Base-by-base conservation (phyloP, 2,888 invertebrate genomes). In the Drosophila paranaensis region DNA sequence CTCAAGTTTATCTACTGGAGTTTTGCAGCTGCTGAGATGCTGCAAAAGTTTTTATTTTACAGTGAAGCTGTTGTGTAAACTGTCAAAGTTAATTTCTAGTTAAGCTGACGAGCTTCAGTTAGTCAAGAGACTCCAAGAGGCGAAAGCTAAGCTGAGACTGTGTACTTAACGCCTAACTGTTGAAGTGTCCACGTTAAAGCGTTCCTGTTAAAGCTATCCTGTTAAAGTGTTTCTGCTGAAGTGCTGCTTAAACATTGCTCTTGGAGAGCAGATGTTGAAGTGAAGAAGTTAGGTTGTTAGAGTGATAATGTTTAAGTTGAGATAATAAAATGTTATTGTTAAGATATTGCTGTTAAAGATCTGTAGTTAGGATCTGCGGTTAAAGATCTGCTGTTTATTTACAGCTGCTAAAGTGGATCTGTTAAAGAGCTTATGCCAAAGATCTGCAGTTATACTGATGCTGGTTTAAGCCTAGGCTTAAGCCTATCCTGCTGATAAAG, bases 1-100 rank as follows among this genome's bases (percentile, higher is more conserved):
- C 13, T 30, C 16, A 13, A 30, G 30, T 40, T 55, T 40, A 40
- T 27, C 54, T 27, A 10, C 14, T n/a, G 40, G 25, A 54, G 54
- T 30, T 54, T 11, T n/a, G 27, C 39, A 33, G 33, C 10, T 39
- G 54, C n/a, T 27, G 25, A 20, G 39, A 39, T 6, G 51, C 16
- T 20, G 35, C 14, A 35, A 51, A 35, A 35, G 20, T 50, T 50
- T 33, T 16, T n/a, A n/a, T 30, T 48, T 27, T 48, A 30, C 30
- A 48, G 10, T 48, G 48, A 33, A 50, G 33, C 50, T 6, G 33
- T 11, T 50, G 33, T 50, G 33, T 11, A 33, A 50, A 16, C 50
- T 50, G 50, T 50, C 35, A 9, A 37, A 53, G 37, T 53, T 20
- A 25, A 53, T 37, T 37, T 53, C 14, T 20, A 37, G 37, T 3